Percentiles rank a stretch among this genome's conserved stretches.
Conservation (phyloP, 2,797 vertebrate genomes). For the Atherinosoma microstoma region DNA sequence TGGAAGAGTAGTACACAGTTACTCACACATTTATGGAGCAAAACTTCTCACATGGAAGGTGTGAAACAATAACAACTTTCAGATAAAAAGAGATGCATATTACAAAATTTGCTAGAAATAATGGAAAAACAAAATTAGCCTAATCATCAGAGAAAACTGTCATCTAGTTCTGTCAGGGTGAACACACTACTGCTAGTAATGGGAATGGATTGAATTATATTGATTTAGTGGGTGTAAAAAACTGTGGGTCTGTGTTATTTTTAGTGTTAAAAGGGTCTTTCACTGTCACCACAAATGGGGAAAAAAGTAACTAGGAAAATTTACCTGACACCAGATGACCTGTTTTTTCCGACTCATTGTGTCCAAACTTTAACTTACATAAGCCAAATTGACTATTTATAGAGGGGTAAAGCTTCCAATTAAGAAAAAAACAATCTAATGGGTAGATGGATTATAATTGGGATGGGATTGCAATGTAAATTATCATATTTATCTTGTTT, state of each 20-base stretch:
- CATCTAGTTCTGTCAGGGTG: not conserved
- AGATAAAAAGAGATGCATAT: not conserved
- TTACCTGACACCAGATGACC: not conserved
- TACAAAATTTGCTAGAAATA: not conserved
- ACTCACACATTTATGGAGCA: not conserved
- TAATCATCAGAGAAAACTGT: not conserved
- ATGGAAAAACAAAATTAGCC: not conserved
- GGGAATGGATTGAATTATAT: not conserved
- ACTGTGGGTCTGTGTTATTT: not conserved
- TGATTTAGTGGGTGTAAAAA: not conserved
- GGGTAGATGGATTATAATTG: not conserved
- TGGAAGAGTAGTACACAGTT: not conserved
- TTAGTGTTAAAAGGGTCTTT: too few species aligned
- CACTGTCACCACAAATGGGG: too few species aligned
- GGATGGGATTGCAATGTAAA: not conserved
- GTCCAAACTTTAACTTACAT: not conserved
- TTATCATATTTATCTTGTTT: not conserved
- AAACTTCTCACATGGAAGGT: not conserved
- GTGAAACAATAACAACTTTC: not conserved
- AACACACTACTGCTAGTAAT: not conserved
- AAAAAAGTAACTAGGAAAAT: too few species aligned
- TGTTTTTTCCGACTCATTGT: not conserved
- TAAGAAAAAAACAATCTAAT: too few species aligned
- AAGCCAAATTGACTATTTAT: not conserved
- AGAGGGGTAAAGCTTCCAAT: too few species aligned